Conservation (phyloP, 1,140 invertebrate species). For the Melanaphis sacchari region DNA sequence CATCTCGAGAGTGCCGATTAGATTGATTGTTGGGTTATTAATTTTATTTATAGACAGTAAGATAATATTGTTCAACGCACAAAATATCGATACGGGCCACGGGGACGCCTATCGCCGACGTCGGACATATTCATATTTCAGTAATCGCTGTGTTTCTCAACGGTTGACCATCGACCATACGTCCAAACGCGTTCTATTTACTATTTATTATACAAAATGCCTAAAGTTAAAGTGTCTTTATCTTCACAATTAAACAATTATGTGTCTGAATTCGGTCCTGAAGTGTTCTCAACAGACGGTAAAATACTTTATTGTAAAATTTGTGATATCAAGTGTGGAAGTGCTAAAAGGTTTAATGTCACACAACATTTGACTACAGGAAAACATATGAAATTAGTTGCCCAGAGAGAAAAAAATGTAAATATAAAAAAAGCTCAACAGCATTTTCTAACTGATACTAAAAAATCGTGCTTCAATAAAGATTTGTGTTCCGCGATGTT, state of each 20-base stretch:
- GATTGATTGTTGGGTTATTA: too few relatives aligned
- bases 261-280: neutral
- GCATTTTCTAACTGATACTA: neutral
- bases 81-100: too few relatives aligned
- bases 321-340: neutral
- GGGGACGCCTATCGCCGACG: too few relatives aligned
- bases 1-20: too few relatives aligned
- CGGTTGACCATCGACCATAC: too few relatives aligned
- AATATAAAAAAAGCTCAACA: neutral
- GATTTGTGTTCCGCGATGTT: conserved; percentile 1
- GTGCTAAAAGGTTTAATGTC: neutral
- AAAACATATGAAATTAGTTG: neutral
- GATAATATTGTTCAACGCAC: too few relatives aligned
- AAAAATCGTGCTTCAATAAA: neutral
- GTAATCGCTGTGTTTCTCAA: too few relatives aligned
- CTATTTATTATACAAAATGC: neutral
- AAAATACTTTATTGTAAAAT: conserved; percentile 11
- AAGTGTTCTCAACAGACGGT: conserved; percentile 19
- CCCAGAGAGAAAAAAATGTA: neutral
- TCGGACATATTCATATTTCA: too few relatives aligned
- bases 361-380: neutral
- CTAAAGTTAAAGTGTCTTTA: neutral
- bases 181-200: conserved; percentile 13
- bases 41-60: too few relatives aligned
- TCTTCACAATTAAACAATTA: neutral